phyloP scores from a whole-genome alignment of 2,113 vertebrate genomes.

The Hassar affinis region DNA sequence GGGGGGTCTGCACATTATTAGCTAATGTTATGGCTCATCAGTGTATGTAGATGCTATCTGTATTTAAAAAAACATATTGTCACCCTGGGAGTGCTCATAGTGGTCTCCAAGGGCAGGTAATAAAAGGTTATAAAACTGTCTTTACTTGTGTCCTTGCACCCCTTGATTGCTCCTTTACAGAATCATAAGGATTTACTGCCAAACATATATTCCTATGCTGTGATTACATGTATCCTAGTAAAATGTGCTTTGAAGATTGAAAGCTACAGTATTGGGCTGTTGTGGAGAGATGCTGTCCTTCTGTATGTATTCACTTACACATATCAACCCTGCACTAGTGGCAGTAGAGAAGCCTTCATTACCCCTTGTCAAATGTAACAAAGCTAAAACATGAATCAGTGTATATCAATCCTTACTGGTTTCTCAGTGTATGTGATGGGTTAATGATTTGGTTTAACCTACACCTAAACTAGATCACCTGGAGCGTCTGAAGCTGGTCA shows the following conservation, averaged over 20 bases:
- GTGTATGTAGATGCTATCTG: not conserved
- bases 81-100: not conserved
- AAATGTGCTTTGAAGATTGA: not conserved
- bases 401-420: not conserved
- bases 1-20: no score
- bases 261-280: not conserved
- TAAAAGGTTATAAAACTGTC: not conserved
- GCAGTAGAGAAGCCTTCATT: not conserved
- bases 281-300: not conserved
- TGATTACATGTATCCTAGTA: not conserved
- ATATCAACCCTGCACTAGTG: not conserved
- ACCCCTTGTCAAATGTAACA: not conserved
- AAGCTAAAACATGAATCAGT: not conserved
- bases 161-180: not conserved
- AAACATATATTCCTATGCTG: not conserved
- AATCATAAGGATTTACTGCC: not conserved
- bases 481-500: conserved; percentile 75
- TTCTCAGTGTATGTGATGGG: not conserved
- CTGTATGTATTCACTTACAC: not conserved
- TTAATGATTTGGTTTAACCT: not conserved
- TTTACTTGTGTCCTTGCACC: not conserved
- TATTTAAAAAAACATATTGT: not conserved
- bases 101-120: not conserved
- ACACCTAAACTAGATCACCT: conserved; percentile 74
- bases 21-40: no score